phyloP scores from a whole-genome alignment of 2,113 vertebrate species.

The Danio rerio region DNA sequence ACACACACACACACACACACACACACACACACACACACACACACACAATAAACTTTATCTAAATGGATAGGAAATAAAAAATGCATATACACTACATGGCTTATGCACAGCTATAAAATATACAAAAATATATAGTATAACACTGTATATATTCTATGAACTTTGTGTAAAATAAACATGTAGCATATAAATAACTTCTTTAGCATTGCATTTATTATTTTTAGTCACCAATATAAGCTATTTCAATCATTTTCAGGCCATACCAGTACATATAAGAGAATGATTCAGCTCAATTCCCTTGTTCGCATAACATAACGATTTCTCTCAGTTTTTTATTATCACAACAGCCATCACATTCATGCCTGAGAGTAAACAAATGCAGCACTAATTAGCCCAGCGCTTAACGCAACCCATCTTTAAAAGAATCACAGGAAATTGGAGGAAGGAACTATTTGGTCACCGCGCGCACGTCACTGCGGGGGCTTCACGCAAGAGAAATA shows the following conservation, averaged over 20 bases:
- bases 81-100: too few relatives aligned
- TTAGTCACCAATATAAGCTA: neutral
- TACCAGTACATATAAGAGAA: neutral
- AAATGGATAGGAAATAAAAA: too few relatives aligned
- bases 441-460: conserved; percentile 25
- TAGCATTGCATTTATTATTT: neutral
- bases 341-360: neutral
- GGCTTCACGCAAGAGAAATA: conserved; percentile 50
- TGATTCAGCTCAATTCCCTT: neutral
- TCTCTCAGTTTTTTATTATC: neutral
- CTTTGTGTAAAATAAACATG: too few relatives aligned
- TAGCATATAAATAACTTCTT: too few relatives aligned
- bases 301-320: neutral
- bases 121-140: too few relatives aligned
- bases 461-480: conserved; percentile 36
- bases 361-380: neutral
- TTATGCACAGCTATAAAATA: too few relatives aligned
- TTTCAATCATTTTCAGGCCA: neutral
- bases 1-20: too few relatives aligned
- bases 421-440: conserved; percentile 28
- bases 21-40: too few relatives aligned
- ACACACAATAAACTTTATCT: too few relatives aligned
- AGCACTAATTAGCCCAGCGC: neutral
- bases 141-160: too few relatives aligned
- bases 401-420: conserved; percentile 34